Evolutionary conservation across 2,113 vertebrate genomes (phyloP).

Genomic region (Sebastes fasciatus): DNA sequence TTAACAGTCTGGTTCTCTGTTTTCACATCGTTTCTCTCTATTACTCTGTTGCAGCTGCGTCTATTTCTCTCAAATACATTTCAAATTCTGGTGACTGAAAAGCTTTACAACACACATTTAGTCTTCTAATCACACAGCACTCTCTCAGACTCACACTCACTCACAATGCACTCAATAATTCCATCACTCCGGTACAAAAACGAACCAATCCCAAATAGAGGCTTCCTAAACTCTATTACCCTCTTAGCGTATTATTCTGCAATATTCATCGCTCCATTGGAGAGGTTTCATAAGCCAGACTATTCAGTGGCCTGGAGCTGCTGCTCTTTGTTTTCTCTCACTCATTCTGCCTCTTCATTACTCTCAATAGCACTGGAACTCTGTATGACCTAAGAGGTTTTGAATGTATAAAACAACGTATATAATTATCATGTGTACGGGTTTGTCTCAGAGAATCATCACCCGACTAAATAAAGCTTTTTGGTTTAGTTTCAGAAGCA

Average conservation of each 20-base stretch:
- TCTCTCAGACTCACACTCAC: not conserved
- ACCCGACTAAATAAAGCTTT: too few species aligned
- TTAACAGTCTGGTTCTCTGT: not conserved
- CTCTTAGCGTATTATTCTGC: constrained; percentile 45
- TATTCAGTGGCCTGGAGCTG: constrained; percentile 43
- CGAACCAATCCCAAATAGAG: constrained; percentile 41
- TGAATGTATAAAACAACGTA: too few species aligned
- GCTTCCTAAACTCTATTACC: constrained; percentile 42
- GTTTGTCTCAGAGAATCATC: too few species aligned
- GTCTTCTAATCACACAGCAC: constrained; percentile 7
- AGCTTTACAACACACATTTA: not conserved
- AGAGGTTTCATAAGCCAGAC: constrained; percentile 57
- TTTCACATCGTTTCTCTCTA: not conserved
- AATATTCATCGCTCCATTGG: constrained; percentile 52
- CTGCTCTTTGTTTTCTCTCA: constrained; percentile 12
- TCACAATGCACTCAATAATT: constrained; percentile 22
- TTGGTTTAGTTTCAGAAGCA: too few species aligned
- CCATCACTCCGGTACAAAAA: constrained; percentile 36
- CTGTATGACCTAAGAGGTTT: not conserved
- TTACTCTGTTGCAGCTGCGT: not conserved
- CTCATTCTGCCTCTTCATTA: constrained; percentile 2
- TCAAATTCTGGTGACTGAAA: not conserved
- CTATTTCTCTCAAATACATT: constrained; percentile 2
- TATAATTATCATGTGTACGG: too few species aligned
- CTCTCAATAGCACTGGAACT: not conserved